Evolutionary conservation across 2,888 invertebrate genomes (phyloP), one percentile per base, ranked within the genome.

Genomic region (Plagodis pulveraria): DNA sequence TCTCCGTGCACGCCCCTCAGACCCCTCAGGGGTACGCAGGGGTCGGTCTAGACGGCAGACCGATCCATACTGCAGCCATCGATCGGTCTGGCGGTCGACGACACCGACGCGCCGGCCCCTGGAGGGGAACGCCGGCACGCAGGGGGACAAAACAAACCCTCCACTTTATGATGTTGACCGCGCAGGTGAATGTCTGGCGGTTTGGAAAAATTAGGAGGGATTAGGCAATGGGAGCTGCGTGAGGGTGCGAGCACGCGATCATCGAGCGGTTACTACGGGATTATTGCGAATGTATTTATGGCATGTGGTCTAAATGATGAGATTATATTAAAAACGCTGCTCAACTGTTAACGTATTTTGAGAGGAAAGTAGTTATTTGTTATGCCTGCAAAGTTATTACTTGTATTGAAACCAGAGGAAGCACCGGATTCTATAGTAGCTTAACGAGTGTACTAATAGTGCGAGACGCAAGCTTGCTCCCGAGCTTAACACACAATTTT

Each of bases 41-140:
- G 74, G 77, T 57, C 73, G 78, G 91, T 91, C 91, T 91, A 91
- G 91, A 91, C 91, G 83, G 76, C 80, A 86, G 86, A 87, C 89
- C 87, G 90, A 90, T 91, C 91, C 76, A 91, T 90, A 89, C 87
- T 86, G 90, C 89, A 86, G 78, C 49, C 61, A 69, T 69, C 67
- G 69, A 69, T 67, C 69, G 59, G 69, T 64, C 69, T 65, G 52
- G 61, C 89, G 81, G 78, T 77, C 83, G 86, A 65, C 80, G 84
- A 78, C 68, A 72, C 66, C 80, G 80, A 42, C 78, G 78, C 78
- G 78, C 72, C 83, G 34, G 49, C 8, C 53, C 66, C 69, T 65
- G 67, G 67, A 70, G 56, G 67, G 63, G 62, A 34, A 41, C 6
- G 5, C 7, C 41, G 5, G 10, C 41, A 12, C 6, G 12, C 11